Evolutionary conservation across 2,888 invertebrate species (phyloP), one percentile per base, ranked within the genome.

Genomic region (Erynnis tages): DNA sequence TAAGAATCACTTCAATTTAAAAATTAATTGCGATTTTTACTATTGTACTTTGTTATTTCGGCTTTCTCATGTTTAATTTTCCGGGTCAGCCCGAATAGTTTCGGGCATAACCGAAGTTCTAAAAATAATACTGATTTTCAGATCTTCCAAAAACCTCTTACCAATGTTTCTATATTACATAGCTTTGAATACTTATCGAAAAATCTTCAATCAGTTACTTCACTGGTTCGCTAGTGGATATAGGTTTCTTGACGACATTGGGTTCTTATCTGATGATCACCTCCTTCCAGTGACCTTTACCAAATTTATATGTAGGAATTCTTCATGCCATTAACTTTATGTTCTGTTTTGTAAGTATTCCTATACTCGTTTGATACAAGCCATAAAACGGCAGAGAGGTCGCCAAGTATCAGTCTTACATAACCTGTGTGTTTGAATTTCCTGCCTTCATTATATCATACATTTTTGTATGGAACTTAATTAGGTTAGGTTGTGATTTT

Each of bases 181-280:
- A 4, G 17, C 32, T 34, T 41, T 49, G 6, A 4, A 10, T 7
- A 25, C 27, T 49, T 41, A 49, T 49, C 41, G 41, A 7, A 19
- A 25, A 32, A 49, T 49, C 41, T 49, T 35, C 19, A 27, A 49
- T 34, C 14, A 34, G 35, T 46, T 29, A 37, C 27, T 48, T 5
- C 17, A 49, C 41, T 49, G 48, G 32, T 49, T 34, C 41, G 34
- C 11, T 50, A 23, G 6, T 10, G 7, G 10, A 17, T 1, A 13
- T 14, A 43, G 48, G 40, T 48, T 16, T 17, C 25, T 43, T 4
- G 50, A 14, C 14, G 50, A 50, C 50, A 50, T 50, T 50, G 43
- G 34, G 3, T 14, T 50, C 35, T 50, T 50, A 50, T 50, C 50
- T 35, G 50, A 50, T 50, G 6, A 10, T 43, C 49, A 50, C 43